Conservation (phyloP, 2,797 vertebrate species). For the Xiphophorus birchmanni region DNA sequence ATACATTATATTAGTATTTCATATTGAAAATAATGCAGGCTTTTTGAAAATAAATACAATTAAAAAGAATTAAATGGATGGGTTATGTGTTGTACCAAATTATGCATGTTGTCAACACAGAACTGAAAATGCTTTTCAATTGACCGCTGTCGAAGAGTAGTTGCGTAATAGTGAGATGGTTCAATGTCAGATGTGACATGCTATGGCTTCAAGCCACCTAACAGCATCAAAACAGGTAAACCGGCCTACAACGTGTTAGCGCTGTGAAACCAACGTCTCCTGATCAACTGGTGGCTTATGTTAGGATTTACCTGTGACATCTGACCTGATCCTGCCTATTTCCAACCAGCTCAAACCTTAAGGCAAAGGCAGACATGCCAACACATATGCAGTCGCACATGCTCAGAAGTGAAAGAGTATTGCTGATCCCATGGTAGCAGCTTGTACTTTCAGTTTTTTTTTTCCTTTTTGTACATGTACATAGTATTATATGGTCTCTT, state of each 20-base stretch:
- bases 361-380: slow-evolving; percentile 29
- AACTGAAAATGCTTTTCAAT: slow-evolving; percentile 6
- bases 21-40: slow-evolving; percentile 63
- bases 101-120: slow-evolving; percentile 9
- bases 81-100: slow-evolving; percentile 9
- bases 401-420: slow-evolving; percentile 9
- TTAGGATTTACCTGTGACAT: slow-evolving; percentile 53
- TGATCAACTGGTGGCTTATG: slow-evolving; percentile 52
- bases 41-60: slow-evolving; percentile 21
- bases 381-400: slow-evolving; percentile 9
- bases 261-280: slow-evolving; percentile 38
- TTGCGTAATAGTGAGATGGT: slow-evolving; percentile 23
- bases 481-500: slow-evolving; percentile 20
- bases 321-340: slow-evolving; percentile 70
- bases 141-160: neutral
- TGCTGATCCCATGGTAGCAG: slow-evolving; percentile 16
- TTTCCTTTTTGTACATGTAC: slow-evolving; percentile 52
- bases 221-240: slow-evolving; percentile 18
- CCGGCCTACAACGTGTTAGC: slow-evolving; percentile 36
- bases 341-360: slow-evolving; percentile 48
- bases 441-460: slow-evolving; percentile 34
- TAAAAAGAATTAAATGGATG: neutral
- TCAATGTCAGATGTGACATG: slow-evolving; percentile 31
- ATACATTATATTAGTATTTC: slow-evolving; percentile 66
- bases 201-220: slow-evolving; percentile 23